Conservation (phyloP, 2,888 invertebrate genomes). For the Tanytarsus gracilentus region DNA sequence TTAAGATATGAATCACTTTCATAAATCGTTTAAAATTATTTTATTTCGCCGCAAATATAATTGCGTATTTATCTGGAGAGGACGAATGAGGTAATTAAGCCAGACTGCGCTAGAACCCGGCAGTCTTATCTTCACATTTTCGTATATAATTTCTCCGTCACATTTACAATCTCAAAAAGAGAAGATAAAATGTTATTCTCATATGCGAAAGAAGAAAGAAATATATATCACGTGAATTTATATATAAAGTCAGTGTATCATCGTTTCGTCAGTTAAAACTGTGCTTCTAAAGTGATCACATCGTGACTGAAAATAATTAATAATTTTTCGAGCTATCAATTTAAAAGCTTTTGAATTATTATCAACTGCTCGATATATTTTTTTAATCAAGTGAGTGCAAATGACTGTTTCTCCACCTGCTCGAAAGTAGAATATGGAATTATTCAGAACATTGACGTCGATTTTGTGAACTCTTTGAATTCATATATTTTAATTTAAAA, state of each 20-base stretch:
- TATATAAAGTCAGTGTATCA: not conserved
- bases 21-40: no score
- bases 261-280: not conserved
- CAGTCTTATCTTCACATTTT: not conserved
- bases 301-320: not conserved
- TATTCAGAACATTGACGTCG: no score
- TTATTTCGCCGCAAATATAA: not conserved
- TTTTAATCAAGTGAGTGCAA: no score
- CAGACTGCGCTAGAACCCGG: no score
- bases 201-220: not conserved
- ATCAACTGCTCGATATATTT: no score
- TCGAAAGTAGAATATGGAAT: no score
- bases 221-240: constrained; percentile 10
- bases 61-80: no score
- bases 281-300: not conserved
- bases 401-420: no score
- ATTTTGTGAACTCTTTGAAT: no score
- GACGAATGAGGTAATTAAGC: no score
- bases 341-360: not conserved
- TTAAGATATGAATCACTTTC: no score
- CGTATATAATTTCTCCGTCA: not conserved
- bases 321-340: not conserved
- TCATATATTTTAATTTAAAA: no score
- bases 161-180: not conserved
- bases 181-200: not conserved